Percentiles rank a stretch among this genome's conserved stretches.
Conservation (phyloP, 2,888 invertebrate genomes). For the Spicauda simplicius region DNA sequence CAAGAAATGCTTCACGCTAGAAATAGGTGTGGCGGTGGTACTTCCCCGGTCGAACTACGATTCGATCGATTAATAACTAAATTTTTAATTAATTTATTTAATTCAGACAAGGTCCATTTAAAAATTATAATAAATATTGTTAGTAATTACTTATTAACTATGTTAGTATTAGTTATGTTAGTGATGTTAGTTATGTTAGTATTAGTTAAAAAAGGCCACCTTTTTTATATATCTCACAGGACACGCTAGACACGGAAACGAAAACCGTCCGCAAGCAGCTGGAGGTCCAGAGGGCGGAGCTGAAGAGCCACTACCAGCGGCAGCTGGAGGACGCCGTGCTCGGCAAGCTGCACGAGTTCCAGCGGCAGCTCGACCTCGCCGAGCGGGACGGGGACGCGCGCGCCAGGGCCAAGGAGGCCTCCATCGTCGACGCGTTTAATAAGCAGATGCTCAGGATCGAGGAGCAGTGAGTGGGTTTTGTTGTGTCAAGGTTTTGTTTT, state of each 20-base stretch:
- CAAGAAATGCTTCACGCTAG: too few species aligned
- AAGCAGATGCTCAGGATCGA: constrained; percentile 89
- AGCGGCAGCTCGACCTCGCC: constrained; percentile 88
- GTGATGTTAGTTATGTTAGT: too few species aligned
- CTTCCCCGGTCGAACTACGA: too few species aligned
- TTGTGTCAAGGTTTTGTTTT: not conserved
- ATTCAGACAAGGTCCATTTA: too few species aligned
- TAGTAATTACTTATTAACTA: too few species aligned
- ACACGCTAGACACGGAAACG: constrained; percentile 80
- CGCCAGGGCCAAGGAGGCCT: constrained; percentile 86
- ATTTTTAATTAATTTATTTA: too few species aligned
- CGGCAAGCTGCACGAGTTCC: constrained; percentile 90
- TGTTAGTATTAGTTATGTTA: too few species aligned
- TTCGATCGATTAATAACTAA: too few species aligned
- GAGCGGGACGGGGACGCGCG: constrained; percentile 87
- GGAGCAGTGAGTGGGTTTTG: constrained; percentile 66
- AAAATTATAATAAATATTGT: too few species aligned
- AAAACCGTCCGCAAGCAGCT: constrained; percentile 80
- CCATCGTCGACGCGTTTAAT: constrained; percentile 88
- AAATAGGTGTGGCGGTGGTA: too few species aligned
- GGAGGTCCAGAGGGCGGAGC: constrained; percentile 87
- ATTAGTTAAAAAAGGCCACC: too few species aligned
- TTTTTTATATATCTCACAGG: constrained; percentile 54
- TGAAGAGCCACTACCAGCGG: constrained; percentile 91
- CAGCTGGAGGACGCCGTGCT: constrained; percentile 92